Percentiles rank a stretch among this genome's conserved stretches.
Evolutionary conservation across 92 coral and sea anemone genomes (phyloP).

Genomic region (Muricea muricata): DNA sequence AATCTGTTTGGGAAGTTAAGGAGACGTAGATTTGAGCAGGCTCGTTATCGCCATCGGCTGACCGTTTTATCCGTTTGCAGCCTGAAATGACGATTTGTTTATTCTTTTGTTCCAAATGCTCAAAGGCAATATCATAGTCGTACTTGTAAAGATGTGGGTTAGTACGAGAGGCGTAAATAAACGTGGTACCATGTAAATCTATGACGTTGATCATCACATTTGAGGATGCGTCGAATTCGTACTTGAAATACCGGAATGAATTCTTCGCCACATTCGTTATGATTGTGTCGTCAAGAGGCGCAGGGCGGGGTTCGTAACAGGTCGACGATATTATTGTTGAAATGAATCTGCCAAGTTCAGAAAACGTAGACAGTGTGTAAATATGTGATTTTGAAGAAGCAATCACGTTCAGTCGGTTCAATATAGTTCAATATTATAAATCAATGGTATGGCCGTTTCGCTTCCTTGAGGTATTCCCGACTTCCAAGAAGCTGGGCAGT

Average conservation of each 20-base stretch:
- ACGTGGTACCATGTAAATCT: conserved; percentile 19
- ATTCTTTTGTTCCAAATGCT: conserved; percentile 35
- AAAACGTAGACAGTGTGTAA: conserved; percentile 25
- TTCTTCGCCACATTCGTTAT: conserved; percentile 19
- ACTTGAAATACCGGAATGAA: conserved; percentile 33
- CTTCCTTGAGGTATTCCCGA: background rate
- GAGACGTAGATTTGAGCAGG: conserved; percentile 21
- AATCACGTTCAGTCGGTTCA: conserved; percentile 24
- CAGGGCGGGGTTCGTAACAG: conserved; percentile 29
- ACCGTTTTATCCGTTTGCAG: background rate
- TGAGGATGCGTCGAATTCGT: conserved; percentile 17
- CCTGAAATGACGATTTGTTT: conserved; percentile 34
- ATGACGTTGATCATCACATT: conserved; percentile 39
- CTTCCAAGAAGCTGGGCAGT: background rate
- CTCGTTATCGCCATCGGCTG: background rate
- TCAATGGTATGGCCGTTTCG: conserved; percentile 1
- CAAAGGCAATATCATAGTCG: conserved; percentile 47
- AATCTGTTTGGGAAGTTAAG: conserved; percentile 23
- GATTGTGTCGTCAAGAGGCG: background rate
- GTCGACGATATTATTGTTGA: background rate
- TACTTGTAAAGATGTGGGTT: conserved; percentile 57
- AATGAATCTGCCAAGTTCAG: background rate
- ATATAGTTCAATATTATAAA: conserved; percentile 19
- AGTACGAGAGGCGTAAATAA: conserved; percentile 43
- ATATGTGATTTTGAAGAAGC: conserved; percentile 32